A percentile compares a stretch with the other conserved stretches of the same genome.
Conservation (phyloP, 2,888 invertebrate species). For the Drosophila prolongata region DNA sequence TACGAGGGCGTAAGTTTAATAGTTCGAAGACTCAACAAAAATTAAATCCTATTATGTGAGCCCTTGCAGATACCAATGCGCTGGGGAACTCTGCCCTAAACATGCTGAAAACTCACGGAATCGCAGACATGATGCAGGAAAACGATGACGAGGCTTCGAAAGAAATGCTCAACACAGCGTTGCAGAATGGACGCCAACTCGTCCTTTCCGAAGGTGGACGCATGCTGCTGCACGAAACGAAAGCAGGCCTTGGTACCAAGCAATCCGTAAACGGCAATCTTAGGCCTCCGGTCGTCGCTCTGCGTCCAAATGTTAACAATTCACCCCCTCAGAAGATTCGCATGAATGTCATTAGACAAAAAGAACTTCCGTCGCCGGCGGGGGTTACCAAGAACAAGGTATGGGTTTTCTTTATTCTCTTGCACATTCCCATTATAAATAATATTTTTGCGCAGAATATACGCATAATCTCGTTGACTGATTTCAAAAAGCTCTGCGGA, state of each 20-base stretch:
- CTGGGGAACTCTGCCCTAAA: conserved; percentile 85
- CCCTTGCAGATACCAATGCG: conserved; percentile 68
- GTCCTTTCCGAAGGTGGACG: conserved; percentile 94
- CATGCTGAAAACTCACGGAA: conserved; percentile 93
- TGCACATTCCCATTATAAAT: not conserved
- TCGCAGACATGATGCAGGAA: conserved; percentile 91
- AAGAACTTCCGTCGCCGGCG: conserved; percentile 46
- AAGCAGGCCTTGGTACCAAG: conserved; percentile 48
- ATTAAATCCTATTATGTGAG: not conserved
- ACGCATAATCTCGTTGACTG: conserved; percentile 83
- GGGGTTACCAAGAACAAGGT: conserved; percentile 73
- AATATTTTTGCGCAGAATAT: conserved; percentile 74
- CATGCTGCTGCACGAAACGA: conserved; percentile 87
- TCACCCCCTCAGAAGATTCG: conserved; percentile 68
- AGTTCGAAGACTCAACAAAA: not conserved
- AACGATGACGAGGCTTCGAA: conserved; percentile 90
- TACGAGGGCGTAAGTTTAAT: conserved; percentile 59
- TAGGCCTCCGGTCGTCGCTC: conserved; percentile 31
- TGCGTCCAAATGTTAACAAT: conserved; percentile 37
- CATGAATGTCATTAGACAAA: conserved; percentile 72
- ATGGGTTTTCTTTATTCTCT: no score
- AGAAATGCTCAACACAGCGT: conserved; percentile 89
- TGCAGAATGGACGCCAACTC: conserved; percentile 94
- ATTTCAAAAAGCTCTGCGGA: conserved; percentile 83
- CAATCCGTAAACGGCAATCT: conserved; percentile 53